Base-by-base conservation (phyloP, 1,140 invertebrate species). In the Neodiprion fabricii region DNA sequence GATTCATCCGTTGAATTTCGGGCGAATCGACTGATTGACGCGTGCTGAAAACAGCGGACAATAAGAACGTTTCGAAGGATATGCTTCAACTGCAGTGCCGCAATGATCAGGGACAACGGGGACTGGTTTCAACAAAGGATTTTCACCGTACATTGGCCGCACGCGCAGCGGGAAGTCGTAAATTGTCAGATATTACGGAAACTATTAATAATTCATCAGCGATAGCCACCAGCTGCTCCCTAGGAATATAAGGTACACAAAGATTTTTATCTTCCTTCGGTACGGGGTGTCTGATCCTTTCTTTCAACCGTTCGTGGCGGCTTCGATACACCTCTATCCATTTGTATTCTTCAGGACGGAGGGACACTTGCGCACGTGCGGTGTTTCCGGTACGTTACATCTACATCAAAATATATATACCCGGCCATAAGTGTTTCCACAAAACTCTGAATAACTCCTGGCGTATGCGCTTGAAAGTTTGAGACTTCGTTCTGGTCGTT, bases 1-100 rank as follows among this genome's bases (percentile, higher is more conserved):
- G 78, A 79, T 79, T 85, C 81, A 83, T 86, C 82, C 80, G 82
- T 83, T 85, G 75, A 71, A 81, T 82, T 80, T 80, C 72, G 67
- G 68, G 71, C 67, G 73, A 76, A 79, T 78, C 72, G 74, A 79
- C 80, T 78, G 74, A 28, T 23, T 61, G n/a, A 23, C n/a, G 71
- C n/a, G 11, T 17, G 14, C n/a, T 67, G 40, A n/a, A 14, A 48
- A 48, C 67, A 67, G 7, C 47, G 61, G 61, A 73, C 73, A 77
- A 5, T 79, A 72, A 71, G 21, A 65, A 69, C 40, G 17, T 0
- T 23, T 28, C 9, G 17, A 67, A 50, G 40, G 66, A 67, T 70
- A 53, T 68, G 21, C 21, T 68, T 73, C 72, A 48, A 65, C 11
- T 10, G 49, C 47, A 23, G 69, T 50, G 61, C 48, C 9, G 75